Evolutionary conservation across 1,140 invertebrate genomes (phyloP).

Genomic region (Drosophila ananassae): DNA sequence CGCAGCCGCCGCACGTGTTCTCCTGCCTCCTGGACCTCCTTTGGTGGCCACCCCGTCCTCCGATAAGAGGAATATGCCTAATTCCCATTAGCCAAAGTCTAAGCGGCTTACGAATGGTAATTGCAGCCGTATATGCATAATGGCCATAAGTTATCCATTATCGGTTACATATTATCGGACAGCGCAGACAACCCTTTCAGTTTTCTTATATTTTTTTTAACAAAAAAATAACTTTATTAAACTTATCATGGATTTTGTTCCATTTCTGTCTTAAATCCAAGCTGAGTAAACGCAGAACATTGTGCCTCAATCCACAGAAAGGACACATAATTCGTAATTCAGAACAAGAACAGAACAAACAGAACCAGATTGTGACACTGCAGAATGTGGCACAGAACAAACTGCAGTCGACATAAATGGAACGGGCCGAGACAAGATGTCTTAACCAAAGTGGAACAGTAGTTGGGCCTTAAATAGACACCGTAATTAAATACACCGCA

Average conservation of each 20-base stretch:
- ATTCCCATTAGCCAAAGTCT: constrained; percentile 50
- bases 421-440: constrained; percentile 25
- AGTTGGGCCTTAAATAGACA: constrained; percentile 27
- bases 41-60: not conserved
- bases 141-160: constrained; percentile 5
- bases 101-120: constrained; percentile 69
- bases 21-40: not conserved
- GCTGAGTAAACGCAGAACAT: constrained; percentile 11
- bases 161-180: constrained; percentile 20
- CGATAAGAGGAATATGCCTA: constrained; percentile 17
- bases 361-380: constrained; percentile 22
- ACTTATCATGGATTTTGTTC: too few species aligned
- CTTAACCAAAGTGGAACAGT: constrained; percentile 40
- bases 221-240: not conserved
- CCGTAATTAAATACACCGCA: constrained; percentile 40
- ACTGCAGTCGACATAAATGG: constrained; percentile 32
- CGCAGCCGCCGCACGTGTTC: constrained; percentile 60
- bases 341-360: constrained; percentile 25
- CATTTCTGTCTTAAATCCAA: constrained; percentile 2
- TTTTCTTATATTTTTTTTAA: not conserved
- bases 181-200: constrained; percentile 21
- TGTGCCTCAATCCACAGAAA: constrained; percentile 15
- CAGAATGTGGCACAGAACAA: constrained; percentile 33
- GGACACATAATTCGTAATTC: constrained; percentile 28
- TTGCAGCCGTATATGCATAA: constrained; percentile 37